Percentiles rank a stretch among this genome's conserved stretches.
Evolutionary conservation across 2,888 invertebrate genomes (phyloP).

Genomic region (Stratiomys singularior): DNA sequence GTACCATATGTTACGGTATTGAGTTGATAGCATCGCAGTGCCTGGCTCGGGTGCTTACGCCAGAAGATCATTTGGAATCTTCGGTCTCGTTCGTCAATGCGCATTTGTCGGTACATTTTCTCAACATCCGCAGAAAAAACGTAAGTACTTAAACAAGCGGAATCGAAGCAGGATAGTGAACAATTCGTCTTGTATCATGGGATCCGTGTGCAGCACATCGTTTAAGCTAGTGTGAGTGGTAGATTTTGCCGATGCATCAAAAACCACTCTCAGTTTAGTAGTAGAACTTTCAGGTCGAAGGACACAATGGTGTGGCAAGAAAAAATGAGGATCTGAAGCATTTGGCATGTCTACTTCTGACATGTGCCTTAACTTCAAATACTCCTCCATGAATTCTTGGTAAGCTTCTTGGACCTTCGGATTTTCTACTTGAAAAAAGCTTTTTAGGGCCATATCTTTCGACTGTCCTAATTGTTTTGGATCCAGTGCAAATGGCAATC

Average conservation of each 20-base stretch:
- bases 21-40: slow-evolving; percentile 56
- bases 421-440: background rate
- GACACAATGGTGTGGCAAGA: slow-evolving; percentile 23
- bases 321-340: background rate
- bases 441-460: background rate
- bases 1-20: slow-evolving; percentile 49
- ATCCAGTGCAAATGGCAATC: slow-evolving; percentile 14
- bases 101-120: too few relatives aligned
- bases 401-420: background rate
- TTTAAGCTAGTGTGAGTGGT: background rate
- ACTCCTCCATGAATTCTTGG: background rate
- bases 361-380: background rate
- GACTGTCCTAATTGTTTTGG: background rate
- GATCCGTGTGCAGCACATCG: background rate
- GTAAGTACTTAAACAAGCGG: background rate
- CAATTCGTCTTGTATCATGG: slow-evolving; percentile 5
- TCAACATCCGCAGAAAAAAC: background rate
- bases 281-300: background rate
- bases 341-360: background rate
- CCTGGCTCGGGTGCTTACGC: slow-evolving; percentile 61
- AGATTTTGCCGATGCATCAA: too few relatives aligned
- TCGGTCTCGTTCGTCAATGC: background rate
- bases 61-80: slow-evolving; percentile 61
- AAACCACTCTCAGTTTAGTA: too few relatives aligned
- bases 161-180: slow-evolving; percentile 3